Evolutionary conservation across 2,888 invertebrate genomes (phyloP).

Genomic region (Laspeyria flexula): DNA sequence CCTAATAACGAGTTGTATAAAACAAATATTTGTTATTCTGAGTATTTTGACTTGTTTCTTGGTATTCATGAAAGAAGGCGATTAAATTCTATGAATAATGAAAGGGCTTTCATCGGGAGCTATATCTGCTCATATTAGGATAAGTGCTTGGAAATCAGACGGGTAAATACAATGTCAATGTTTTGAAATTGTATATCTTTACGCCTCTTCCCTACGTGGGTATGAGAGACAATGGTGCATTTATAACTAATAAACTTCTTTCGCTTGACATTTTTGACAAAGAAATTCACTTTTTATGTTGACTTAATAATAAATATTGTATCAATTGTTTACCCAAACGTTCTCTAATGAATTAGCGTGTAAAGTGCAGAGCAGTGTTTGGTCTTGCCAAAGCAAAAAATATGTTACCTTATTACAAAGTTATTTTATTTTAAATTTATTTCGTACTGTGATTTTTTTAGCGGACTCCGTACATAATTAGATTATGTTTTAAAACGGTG

Average conservation of each 20-base stretch:
- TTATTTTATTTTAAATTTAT: background rate
- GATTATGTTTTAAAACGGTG: slow-evolving; percentile 17
- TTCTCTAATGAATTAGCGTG: slow-evolving; percentile 15
- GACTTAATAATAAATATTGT: no score
- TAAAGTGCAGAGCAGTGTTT: slow-evolving; percentile 10
- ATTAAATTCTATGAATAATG: no score
- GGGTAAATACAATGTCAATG: no score
- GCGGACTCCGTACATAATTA: slow-evolving; percentile 20
- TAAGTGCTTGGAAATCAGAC: no score
- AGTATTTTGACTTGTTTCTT: background rate
- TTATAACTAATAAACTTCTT: no score
- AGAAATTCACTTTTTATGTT: no score
- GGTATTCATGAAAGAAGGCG: background rate
- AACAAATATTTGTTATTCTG: background rate
- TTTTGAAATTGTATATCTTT: no score
- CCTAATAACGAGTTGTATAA: background rate
- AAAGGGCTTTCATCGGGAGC: no score
- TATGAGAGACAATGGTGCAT: no score
- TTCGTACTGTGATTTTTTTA: slow-evolving; percentile 20
- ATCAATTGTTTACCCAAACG: slow-evolving; percentile 3
- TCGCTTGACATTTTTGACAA: no score
- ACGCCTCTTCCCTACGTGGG: no score
- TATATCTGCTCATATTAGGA: no score
- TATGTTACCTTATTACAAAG: slow-evolving; percentile 40
- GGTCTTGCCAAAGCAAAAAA: slow-evolving; percentile 43